Base-by-base conservation (phyloP, 2,797 vertebrate species). In the Emydoidea blandingii region DNA sequence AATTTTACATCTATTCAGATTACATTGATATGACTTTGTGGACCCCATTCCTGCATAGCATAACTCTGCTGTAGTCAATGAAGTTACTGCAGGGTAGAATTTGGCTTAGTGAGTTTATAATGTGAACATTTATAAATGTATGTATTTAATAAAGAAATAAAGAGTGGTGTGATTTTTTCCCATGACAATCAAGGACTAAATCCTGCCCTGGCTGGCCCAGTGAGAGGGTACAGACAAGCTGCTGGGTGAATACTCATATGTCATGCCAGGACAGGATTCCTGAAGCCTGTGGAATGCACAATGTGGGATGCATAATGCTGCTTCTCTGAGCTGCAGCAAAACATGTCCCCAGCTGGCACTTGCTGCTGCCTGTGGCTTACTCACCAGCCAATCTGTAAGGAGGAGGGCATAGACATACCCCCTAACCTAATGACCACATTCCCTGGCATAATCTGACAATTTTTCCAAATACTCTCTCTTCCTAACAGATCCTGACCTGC, bases 231-330 rank as follows among this genome's bases (percentile, higher is more conserved):
- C 31, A 85, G 72, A 87, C 53, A 50, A 92, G 79, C 81, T 80
- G 91, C 74, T 54, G 83, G 65, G 85, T 1, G 79, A 93, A 91
- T 85, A 80, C 12, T 14, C 41, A 80, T 86, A 27, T 89, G 76
- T 41, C 57, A 91, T 54, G 68, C 86, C 93, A 91, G 25, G 76
- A 83, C n/a, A 88, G 78, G 93, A 96, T 92, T 94, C 91, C 89
- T 90, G 57, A 88, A 85, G 93, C 50, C 76, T 81, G 54, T 59
- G 86, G 90, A 92, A 95, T 91, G 65, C 85, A 31, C 12, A 50
- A 49, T 47, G 85, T 90, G 92, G 93, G 74, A 85, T 89, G 93
- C 25, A 49, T 34, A 91, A 21, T 59, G 72, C 47, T 65, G 68
- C 68, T 79, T 83, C 76, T 89, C 74, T 21, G 78, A 31, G 82